Evolutionary conservation across 2,797 vertebrate genomes (phyloP), one percentile per base, ranked within the genome.

Genomic region (Menidia menidia): DNA sequence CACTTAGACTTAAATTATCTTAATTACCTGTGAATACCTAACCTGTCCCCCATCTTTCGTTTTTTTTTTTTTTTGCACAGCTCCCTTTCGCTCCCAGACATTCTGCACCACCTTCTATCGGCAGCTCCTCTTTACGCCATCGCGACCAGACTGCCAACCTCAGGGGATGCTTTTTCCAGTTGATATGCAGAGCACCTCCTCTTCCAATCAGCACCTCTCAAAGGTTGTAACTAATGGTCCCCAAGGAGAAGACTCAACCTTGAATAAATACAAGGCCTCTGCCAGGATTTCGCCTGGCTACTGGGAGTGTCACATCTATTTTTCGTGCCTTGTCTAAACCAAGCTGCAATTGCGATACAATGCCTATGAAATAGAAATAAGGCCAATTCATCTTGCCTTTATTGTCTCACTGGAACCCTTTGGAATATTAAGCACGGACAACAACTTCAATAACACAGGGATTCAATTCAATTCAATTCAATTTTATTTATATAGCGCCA

Each of bases 181-280:
- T 96, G 93, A 93, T 88, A 96, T 93, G 91, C 94, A 92, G 71
- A 90, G 79, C 85, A 61, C 83, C 80, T 87, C 83, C 77, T 57
- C 83, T 87, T 88, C 89, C 88, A 95, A 95, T 96, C 93, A 94
- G 92, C 90, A 77, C 87, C 88, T 92, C 80, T 93, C 90, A 95
- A 94, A 95, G 91, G 80, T 87, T 94, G 88, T 93, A 94, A 87
- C 86, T 92, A 92, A 92, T 89, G 81, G 89, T 94, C 92, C 93
- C 87, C 2, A 80, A 92, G 90, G 90, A 89, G 71, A 63, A 45
- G 64, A 85, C 81, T 81, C 89, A 89, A 91, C 92, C 91, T 91
- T 85, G 84, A 94, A 89, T 92, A 90, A 87, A 83, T 75, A 94
- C 88, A 88, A 90, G 85, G 33, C 80, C 77, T 80, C 77, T 50